Base-by-base conservation (phyloP, 2,888 invertebrate genomes). In the Protonemura montana region DNA sequence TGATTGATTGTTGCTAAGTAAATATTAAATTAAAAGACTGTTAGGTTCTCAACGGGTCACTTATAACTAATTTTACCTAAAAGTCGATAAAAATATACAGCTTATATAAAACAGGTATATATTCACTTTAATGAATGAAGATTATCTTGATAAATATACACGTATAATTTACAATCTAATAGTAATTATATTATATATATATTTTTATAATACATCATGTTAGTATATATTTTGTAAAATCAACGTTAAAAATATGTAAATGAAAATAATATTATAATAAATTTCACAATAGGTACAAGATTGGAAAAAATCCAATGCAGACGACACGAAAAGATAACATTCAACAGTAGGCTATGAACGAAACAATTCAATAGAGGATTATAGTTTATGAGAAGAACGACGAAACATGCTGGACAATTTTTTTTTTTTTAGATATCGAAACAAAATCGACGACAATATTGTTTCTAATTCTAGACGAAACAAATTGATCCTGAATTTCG, bases 91-190 rank as follows among this genome's bases (percentile, higher is more conserved):
- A 76, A 6, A 76, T 7, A 76, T 2, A 78, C 26, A 6, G 25
- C 10, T 10, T 78, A 29, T 80, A 26, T 85, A 80, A 85, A 85
- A 85, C 85, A 85, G 81, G 85, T 80, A 85, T 78, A 85, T 78
- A 85, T 85, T 85, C 42, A 85, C 85, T 85, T 85, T 80, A 85
- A 76, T 85, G 35, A 85, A 76, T 85, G 85, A 85, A 85, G 85
- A 35, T 77, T 78, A 27, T 85, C 80, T 83, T 16, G 27, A 41
- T 42, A 42, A 83, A 42, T 83, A 83, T 83, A 83, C 82, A 83
- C 82, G 26, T 83, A 83, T n/a, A 83, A 6, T 78, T 26, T 78
- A 78, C 78, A 78, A 26, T 78, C 26, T 78, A 59, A 59, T 59
- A 59, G 59, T 59, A 21, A 16, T 59, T 59, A 59, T 59, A 59